Evolutionary conservation across 2,797 vertebrate species (phyloP), one percentile per base, ranked within the genome.

Genomic region (Notamacropus eugenii): DNA sequence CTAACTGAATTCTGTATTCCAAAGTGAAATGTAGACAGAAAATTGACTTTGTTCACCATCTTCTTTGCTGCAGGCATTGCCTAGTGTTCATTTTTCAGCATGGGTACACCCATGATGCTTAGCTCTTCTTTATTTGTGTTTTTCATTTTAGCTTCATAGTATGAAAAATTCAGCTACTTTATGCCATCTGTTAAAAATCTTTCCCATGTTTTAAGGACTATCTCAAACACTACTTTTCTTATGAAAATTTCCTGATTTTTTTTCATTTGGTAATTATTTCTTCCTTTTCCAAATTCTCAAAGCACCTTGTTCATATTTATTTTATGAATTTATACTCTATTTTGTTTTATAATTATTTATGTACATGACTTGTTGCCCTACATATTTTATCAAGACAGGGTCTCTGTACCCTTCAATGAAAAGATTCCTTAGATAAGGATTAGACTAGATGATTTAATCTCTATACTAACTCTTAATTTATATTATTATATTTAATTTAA

Each of bases 31-130:
- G 52, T 90, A 55, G 94, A 34, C 90, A 93, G 46, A 55, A 92
- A 92, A 52, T 46, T 50, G 94, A 93, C 29, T 29, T 22, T 54
- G 3, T 62, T 74, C 82, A 27, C 90, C 82, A 13, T 96, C 14
- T 24, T 92, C 28, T n/a, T 4, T 90, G 50, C 97, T 82, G 90
- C 95, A 91, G 59, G n/a, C 67, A 96, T 95, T 95, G 95, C 1
- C 40, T 31, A 90, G 0, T 56, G 87, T 91, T 95, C n/a, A 11
- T 52, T 94, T 5, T 93, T 55, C 90, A 59, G 46, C 5, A 74
- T 40, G 90, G 40, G 10, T 50, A 13, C 24, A 10, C 22, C 50
- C 24, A 3, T 87, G 40, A 87, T 87, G 74, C 40, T 87, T 87
- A 87, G 74, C 9, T 50, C 22, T 87, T 46, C 74, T 46, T 87